A percentile compares a stretch with the other conserved stretches of the same genome.
Conservation (phyloP, 2,888 invertebrate genomes). For the Horisme vitalbata region DNA sequence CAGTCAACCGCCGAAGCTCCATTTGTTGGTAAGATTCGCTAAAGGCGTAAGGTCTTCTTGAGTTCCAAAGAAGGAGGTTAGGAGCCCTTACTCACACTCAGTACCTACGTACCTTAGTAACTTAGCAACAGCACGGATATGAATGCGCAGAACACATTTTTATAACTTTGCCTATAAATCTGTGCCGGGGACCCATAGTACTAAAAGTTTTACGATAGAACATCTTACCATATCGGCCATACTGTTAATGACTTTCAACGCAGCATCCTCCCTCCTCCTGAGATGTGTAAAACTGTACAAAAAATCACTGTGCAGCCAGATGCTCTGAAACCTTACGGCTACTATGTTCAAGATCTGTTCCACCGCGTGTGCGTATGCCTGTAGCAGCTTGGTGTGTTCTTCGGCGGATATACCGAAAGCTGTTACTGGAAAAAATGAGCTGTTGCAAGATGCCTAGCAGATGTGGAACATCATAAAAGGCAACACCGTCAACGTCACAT, state of each 20-base stretch:
- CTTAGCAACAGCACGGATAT: no score
- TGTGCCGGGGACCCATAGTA: background rate
- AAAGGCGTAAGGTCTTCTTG: no score
- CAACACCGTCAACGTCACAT: no score
- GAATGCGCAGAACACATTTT: no score
- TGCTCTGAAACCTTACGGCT: background rate
- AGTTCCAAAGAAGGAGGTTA: no score
- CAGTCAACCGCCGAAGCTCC: no score
- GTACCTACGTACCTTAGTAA: no score
- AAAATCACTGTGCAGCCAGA: conserved; percentile 19
- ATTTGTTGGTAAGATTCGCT: no score
- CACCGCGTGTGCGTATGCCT: conserved; percentile 4
- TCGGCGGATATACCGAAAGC: conserved; percentile 13
- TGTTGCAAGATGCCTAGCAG: no score
- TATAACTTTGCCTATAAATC: no score
- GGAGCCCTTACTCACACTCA: no score
- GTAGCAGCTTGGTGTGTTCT: background rate
- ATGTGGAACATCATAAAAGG: no score
- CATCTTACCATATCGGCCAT: conserved; percentile 12
- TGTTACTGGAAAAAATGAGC: conserved; percentile 14
- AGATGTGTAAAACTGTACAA: conserved; percentile 3
- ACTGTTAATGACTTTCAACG: conserved; percentile 1
- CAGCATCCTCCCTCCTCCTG: conserved; percentile 3
- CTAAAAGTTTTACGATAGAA: background rate
- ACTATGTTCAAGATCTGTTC: background rate